Base-by-base conservation (phyloP, 1,140 invertebrate species). In the Ylistrum balloti region DNA sequence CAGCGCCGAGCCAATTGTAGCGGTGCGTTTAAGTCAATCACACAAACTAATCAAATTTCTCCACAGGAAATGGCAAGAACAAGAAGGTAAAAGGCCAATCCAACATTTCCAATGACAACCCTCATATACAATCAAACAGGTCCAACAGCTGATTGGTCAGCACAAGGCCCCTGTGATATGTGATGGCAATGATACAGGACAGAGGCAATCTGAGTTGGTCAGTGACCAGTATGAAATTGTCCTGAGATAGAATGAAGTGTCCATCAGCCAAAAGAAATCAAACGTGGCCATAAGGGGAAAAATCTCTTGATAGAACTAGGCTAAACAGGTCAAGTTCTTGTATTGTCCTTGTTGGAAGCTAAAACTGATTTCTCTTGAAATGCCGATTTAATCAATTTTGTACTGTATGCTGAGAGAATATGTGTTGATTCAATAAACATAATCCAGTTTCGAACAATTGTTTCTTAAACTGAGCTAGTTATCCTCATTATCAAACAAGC, bases 1-100 rank as follows among this genome's bases (percentile, higher is more conserved):
- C 56, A 74, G 56, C 56, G 28, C 56, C n/a, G n/a, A 74, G 56
- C 56, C 56, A 74, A 74, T 74, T 74, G 56, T 74, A 28, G 56
- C 56, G 28, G 56, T 28, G 56, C 28, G 22, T 74, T 74, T 74
- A 74, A 74, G 56, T 74, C 56, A 74, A 74, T 74, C 56, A 74
- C 56, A 74, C 56, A 74, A 74, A n/a, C 56, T 74, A 74, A 74
- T 74, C 56, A n/a, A 74, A 74, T 74, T 74, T 74, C 56, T 74
- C 56, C 9, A 74, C 56, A 74, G 56, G 56, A 74, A 74, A 74
- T 74, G 56, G 56, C 56, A 74, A 74, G 56, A 11, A 11, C 22
- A 74, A n/a, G 9, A 74, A 74, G 56, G 56, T 74, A 74, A 74
- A 74, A 74, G 56, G 22, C 56, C 28, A 74, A n/a, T 0, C 17